Base-by-base conservation (phyloP, 2,888 invertebrate genomes). In the Ptychoptera contaminata region DNA sequence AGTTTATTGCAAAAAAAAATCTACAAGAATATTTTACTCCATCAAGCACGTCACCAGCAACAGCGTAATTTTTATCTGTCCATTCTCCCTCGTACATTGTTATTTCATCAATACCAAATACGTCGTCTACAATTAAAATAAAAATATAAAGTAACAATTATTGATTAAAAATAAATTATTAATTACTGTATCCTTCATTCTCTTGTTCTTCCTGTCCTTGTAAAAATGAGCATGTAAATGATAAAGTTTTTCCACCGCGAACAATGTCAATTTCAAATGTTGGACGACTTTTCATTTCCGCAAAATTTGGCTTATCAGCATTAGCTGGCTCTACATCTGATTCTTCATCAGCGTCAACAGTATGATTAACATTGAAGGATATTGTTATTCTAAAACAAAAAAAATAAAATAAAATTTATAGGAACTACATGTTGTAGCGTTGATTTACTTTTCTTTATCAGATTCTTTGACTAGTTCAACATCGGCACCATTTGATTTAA, bases 21-120 rank as follows among this genome's bases (percentile, higher is more conserved):
- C n/a, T n/a, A n/a, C n/a, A n/a, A n/a, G n/a, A n/a, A n/a, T n/a
- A n/a, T 34, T 78, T 73, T 70, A 92, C 92, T 55, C 91, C 93
- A 67, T 97, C 97, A 44, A 97, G 76, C 48, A 94, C 87, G 60
- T 92, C 92, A 40, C 94, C 94, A 46, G 88, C 84, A 8, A 94
- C 91, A 4, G 88, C 81, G 56, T 91, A 90, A 10, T 82, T 77
- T 56, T 84, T 84, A 50, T 92, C 88, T 48, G 79, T 79, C 76
- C 83, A 85, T 55, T 90, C 85, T 14, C 91, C 91, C 52, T 86
- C 77, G 61, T 79, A 90, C 48, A 96, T 73, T 5, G 90, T 82
- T 48, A 97, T 73, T 68, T 97, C 96, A 58, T 94, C 91, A 54
- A 97, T 93, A 41, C 87, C 84, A 59, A 91, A 93, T 10, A 87